Base-by-base conservation (phyloP, 2,113 vertebrate species). In the Oreotrochilus melanogaster region DNA sequence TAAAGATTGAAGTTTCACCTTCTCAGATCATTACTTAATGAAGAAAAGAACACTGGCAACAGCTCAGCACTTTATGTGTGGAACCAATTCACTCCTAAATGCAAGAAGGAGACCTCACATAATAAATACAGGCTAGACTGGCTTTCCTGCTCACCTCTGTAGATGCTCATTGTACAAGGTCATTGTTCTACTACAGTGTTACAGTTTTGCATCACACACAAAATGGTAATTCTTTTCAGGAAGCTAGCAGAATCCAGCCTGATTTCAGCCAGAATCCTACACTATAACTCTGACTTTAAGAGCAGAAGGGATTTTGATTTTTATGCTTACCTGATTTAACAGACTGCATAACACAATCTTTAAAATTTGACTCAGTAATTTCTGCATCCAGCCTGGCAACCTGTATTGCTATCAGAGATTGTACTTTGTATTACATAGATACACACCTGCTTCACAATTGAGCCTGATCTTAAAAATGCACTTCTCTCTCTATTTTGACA, bases 31-130 rank as follows among this genome's bases (percentile, higher is more conserved):
- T 84, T 73, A 75, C 25, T 69, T 79, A 86, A 21, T 58, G 12
- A 45, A 13, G 69, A 80, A 79, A 45, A 54, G 2, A n/a, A 17
- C 33, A 91, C 37, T 61, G 31, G 83, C 75, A 92, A 74, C 35
- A 85, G 84, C 81, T 96, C 84, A 92, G 86, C 35, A 82, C 27
- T n/a, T 45, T 12, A 17, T 7, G 14, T 21, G 48, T 85, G 69
- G 65, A 94, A 93, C 10, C n/a, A 87, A 75, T 57, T 94, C 43
- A 79, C 76, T 81, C 85, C 83, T 79, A 86, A 96, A 94, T 3
- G 17, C 48, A 69, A 81, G 81, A 81, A 89, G 30, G 57, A 88
- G 39, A 76, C 19, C 30, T 61, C 90, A 73, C 14, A 48, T 14
- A 60, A 73, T 37, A 73, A 80, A 71, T 6, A 47, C 14, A 81